These are phyloP conservation scores for Cyclopterus lumpus DNA, from an alignment of 2,797 vertebrate species.

Conservation along the genomic window DNA sequence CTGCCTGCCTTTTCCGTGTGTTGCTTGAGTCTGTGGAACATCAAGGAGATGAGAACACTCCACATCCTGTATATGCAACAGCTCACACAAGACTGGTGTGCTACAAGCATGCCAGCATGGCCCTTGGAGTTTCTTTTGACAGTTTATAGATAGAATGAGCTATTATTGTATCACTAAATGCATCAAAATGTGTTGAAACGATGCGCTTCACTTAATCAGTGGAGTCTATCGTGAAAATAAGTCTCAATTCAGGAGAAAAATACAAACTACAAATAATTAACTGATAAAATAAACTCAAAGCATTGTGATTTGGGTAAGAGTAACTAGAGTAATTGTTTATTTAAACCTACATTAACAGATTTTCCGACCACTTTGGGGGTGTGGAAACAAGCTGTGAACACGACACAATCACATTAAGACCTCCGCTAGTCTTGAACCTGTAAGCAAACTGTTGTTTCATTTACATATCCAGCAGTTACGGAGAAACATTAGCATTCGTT, in stretches of 20 bases:
- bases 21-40: conserved; percentile 77
- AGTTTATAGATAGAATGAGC: conserved; percentile 55
- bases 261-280: not conserved
- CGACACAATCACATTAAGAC: not conserved
- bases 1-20: conserved; percentile 76
- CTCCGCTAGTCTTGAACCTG: not conserved
- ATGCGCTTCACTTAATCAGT: conserved; percentile 13
- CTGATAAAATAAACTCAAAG: not conserved
- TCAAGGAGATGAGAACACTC: conserved; percentile 80
- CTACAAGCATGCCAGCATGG: conserved; percentile 54
- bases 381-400: not conserved
- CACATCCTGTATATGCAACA: conserved; percentile 75
- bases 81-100: conserved; percentile 56
- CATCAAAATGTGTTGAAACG: conserved; percentile 31
- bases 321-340: too few relatives aligned
- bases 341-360: not conserved
- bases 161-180: conserved; percentile 45
- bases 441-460: not conserved
- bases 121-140: conserved; percentile 63
- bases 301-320: not conserved
- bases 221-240: not conserved
- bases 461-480: not conserved
- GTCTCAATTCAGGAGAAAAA: not conserved
- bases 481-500: not conserved
- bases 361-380: not conserved